phyloP scores from a whole-genome alignment of 2,797 vertebrate genomes.

The Acrossocheilus fasciatus region DNA sequence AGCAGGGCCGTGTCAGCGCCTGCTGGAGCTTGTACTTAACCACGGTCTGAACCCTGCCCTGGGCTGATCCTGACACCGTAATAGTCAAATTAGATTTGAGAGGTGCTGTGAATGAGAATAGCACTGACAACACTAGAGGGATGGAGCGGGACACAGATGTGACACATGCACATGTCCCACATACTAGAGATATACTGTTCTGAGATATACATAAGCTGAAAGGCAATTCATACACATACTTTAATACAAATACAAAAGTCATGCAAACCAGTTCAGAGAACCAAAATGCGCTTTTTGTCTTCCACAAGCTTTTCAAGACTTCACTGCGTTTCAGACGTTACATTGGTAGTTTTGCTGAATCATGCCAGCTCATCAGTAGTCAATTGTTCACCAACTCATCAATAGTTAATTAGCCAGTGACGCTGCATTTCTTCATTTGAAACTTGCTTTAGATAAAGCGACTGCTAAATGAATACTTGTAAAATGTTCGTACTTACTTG shows the following conservation, averaged over 20 bases:
- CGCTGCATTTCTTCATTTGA: not conserved
- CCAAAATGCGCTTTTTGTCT: not conserved
- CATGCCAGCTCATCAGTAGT: not conserved
- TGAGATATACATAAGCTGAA: not conserved
- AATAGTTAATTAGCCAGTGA: not conserved
- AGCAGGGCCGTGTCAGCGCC: conserved; percentile 27
- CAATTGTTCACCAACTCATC: not conserved
- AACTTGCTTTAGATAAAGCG: not conserved
- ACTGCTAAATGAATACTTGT: not conserved
- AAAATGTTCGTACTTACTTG: not conserved
- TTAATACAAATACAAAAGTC: not conserved
- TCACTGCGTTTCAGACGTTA: not conserved
- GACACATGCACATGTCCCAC: not conserved
- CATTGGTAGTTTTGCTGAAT: not conserved
- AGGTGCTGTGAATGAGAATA: not conserved
- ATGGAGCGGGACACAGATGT: conserved; percentile 8
- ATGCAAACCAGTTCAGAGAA: not conserved
- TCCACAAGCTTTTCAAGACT: not conserved
- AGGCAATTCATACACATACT: not conserved
- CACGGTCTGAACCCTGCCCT: conserved; percentile 34
- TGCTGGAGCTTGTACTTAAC: conserved; percentile 33
- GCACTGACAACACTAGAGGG: conserved; percentile 10
- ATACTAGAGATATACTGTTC: not conserved
- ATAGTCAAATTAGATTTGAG: conserved; percentile 38
- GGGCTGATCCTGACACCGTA: conserved; percentile 28